A percentile compares a stretch with the other conserved stretches of the same genome.
These are phyloP conservation scores for Gymnodraco acuticeps DNA, from an alignment of 2,797 vertebrate species.

Conservation along the genomic window DNA sequence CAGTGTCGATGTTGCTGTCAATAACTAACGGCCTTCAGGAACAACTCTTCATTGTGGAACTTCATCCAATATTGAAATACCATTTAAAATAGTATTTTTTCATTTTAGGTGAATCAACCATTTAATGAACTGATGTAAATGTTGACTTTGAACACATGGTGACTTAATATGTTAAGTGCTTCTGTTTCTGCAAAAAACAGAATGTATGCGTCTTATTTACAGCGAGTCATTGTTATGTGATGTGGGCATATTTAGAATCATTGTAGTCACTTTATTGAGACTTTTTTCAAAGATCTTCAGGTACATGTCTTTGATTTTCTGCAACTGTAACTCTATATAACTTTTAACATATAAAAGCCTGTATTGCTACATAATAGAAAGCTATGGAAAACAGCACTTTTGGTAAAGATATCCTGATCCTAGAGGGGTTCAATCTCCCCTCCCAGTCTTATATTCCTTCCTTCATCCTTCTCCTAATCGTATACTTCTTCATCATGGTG, in stretches of 20 bases:
- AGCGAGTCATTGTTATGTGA: not conserved
- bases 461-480: conserved; percentile 63
- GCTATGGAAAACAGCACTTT: conserved; percentile 70
- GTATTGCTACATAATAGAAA: not conserved
- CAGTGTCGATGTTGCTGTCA: not conserved
- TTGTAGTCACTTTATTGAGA: not conserved
- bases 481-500: conserved; percentile 63
- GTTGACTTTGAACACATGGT: too few species aligned
- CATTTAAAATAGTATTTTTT: too few species aligned
- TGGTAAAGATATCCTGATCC: conserved; percentile 34
- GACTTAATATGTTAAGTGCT: not conserved
- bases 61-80: not conserved
- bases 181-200: not conserved
- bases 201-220: too few species aligned
- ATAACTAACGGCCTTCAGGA: not conserved
- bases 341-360: not conserved
- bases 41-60: too few species aligned
- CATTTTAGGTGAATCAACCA: too few species aligned
- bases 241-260: not conserved
- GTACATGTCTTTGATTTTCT: not conserved
- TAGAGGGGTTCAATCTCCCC: conserved; percentile 65
- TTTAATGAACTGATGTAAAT: too few species aligned
- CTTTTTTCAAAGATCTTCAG: not conserved
- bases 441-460: conserved; percentile 24
- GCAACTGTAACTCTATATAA: not conserved